Base-by-base conservation (phyloP, 2,797 vertebrate species). In the Sandelia bainsii region DNA sequence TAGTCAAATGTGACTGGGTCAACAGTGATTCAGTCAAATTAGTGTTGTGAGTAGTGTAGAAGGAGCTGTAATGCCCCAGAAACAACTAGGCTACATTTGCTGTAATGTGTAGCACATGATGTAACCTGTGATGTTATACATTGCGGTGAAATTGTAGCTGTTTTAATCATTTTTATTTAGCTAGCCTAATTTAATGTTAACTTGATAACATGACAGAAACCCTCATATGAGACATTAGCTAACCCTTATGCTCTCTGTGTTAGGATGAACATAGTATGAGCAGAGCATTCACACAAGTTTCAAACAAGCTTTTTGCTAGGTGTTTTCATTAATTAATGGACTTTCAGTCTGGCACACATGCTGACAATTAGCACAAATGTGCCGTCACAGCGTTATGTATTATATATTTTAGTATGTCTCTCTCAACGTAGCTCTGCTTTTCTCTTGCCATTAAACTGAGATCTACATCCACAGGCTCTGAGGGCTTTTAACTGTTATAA, bases 1-100 rank as follows among this genome's bases (percentile, higher is more conserved):
- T 49, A 34, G 66, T 57, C 34, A 53, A 51, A 69, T 60, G 57
- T 75, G 64, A 69, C 32, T 14, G 22, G 75, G 78, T 89, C 76
- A 74, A 6, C 68, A 10, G 71, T 29, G 48, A 77, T 57, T 75
- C 60, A 70, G 49, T 76, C 42, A 65, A 57, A 75, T 32, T 2
- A 56, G 58, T 54, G 67, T 42, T 56, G 62, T 49, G 32, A 39
- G 64, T 10, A 20, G 27, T 19, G 12, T 10, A 8, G 13, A 71
- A 65, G 45, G 59, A 70, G 49, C 61, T 56, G 63, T 69, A 58
- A 53, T 50, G 16, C 29, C 39, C 12, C 45, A 48, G 50, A 63
- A 68, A 54, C 14, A 50, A 68, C 19, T 10, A 46, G 29, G 53
- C 53, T 13, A 23, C 57, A 45, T 32, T 45, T 14, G 53, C 40